phyloP scores from a whole-genome alignment of 1,140 invertebrate species.

The Trachymyrmex cornetzi region DNA sequence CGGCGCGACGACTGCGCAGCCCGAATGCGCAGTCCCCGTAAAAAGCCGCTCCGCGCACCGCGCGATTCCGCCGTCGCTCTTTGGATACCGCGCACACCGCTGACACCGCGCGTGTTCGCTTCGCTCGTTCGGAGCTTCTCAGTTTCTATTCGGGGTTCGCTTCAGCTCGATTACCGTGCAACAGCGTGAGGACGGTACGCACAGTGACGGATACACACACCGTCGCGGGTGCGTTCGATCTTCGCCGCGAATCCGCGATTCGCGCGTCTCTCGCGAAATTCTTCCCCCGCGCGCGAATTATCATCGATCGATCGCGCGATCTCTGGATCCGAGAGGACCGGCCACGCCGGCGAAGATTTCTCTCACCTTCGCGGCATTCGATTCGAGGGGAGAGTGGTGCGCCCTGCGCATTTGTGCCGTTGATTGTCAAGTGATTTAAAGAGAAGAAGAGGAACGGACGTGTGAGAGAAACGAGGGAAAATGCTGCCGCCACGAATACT shows the following conservation, averaged over 20 bases:
- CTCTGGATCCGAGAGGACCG: neutral
- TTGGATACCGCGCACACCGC: constrained; percentile 74
- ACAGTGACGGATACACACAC: neutral
- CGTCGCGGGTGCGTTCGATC: constrained; percentile 39
- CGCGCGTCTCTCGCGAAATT: neutral
- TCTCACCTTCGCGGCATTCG: neutral
- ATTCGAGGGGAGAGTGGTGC: constrained; percentile 34
- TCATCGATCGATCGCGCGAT: neutral
- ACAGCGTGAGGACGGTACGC: neutral
- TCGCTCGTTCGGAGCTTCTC: constrained; percentile 79
- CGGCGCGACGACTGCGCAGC: constrained; percentile 70
- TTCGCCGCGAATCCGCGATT: neutral
- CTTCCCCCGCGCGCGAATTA: neutral
- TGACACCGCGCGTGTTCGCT: constrained; percentile 76
- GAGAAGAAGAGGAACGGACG: neutral
- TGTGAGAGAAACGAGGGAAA: neutral
- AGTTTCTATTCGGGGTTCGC: constrained; percentile 78
- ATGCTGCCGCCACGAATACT: constrained; percentile 68
- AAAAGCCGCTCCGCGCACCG: constrained; percentile 83
- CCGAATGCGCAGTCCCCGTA: constrained; percentile 82
- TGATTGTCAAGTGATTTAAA: constrained; percentile 67
- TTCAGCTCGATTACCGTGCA: constrained; percentile 56
- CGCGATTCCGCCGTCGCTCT: constrained; percentile 81
- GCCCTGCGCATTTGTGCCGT: constrained; percentile 61
- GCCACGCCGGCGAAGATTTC: neutral